These are phyloP conservation scores for Kryphioiulus occultus DNA, from an alignment of 2,888 invertebrate species.

Conservation along the genomic window DNA sequence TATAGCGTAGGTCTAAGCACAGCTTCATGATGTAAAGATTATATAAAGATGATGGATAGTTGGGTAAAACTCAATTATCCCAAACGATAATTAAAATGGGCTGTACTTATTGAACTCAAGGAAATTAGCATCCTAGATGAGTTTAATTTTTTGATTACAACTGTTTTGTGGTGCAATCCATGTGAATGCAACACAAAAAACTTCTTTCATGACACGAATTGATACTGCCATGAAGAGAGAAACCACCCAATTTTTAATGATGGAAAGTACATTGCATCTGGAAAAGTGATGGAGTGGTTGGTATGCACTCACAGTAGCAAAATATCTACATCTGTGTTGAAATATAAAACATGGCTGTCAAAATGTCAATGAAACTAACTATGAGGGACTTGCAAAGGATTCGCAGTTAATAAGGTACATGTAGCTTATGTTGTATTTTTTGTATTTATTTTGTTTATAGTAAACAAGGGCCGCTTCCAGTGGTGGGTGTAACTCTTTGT, in stretches of 20 bases:
- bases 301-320: neutral
- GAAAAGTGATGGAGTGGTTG: neutral
- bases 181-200: neutral
- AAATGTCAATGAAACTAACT: neutral
- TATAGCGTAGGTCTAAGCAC: too few relatives aligned
- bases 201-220: neutral
- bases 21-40: too few relatives aligned
- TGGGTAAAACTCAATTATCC: too few relatives aligned
- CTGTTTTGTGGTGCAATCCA: neutral
- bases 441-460: slow-evolving; percentile 1
- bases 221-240: neutral
- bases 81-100: too few relatives aligned
- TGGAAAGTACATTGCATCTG: neutral
- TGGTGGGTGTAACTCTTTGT: neutral
- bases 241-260: neutral
- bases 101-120: too few relatives aligned
- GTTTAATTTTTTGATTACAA: too few relatives aligned
- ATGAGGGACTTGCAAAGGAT: neutral
- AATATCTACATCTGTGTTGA: neutral
- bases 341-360: neutral
- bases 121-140: too few relatives aligned
- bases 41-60: too few relatives aligned
- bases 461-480: neutral
- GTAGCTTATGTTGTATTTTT: neutral
- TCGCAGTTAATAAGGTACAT: neutral